A percentile compares a stretch with the other conserved stretches of the same genome.
phyloP scores from a whole-genome alignment of 1,140 invertebrate species.

The Teleogryllus occipitalis region DNA sequence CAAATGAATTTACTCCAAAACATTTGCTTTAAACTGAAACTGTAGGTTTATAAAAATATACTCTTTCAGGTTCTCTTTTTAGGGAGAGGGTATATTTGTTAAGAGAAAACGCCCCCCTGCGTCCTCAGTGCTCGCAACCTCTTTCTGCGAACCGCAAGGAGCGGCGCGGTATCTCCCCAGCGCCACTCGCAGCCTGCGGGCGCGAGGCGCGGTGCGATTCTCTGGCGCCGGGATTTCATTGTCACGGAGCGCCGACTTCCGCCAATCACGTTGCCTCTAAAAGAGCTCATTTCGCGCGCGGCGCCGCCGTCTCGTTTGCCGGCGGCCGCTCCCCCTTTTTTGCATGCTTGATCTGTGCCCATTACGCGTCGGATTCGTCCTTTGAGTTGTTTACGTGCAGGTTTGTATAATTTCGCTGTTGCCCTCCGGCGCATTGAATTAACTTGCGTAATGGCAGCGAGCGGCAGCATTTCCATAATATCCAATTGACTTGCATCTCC shows the following conservation, averaged over 20 bases:
- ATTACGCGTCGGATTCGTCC: not conserved
- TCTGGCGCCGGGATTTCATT: not conserved
- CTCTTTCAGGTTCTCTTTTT: no score
- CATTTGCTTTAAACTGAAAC: no score
- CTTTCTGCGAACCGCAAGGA: not conserved
- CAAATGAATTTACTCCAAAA: no score
- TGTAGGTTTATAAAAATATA: no score
- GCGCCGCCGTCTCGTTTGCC: not conserved
- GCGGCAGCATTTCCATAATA: not conserved
- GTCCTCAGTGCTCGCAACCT: not conserved
- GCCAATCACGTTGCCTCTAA: not conserved
- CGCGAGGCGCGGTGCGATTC: not conserved
- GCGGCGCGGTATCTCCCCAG: not conserved
- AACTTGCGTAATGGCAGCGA: not conserved
- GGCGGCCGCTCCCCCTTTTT: not conserved
- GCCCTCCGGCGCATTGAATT: not conserved
- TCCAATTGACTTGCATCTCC: constrained; percentile 3
- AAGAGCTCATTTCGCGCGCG: not conserved
- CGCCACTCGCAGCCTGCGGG: not conserved
- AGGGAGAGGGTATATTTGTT: no score
- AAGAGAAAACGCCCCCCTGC: no score
- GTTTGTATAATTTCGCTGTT: not conserved
- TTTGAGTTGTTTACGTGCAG: constrained; percentile 4
- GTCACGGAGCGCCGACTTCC: not conserved
- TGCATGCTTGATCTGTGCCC: not conserved